Base-by-base conservation (phyloP, 2,113 vertebrate genomes). In the Oncorhynchus gorbuscha region DNA sequence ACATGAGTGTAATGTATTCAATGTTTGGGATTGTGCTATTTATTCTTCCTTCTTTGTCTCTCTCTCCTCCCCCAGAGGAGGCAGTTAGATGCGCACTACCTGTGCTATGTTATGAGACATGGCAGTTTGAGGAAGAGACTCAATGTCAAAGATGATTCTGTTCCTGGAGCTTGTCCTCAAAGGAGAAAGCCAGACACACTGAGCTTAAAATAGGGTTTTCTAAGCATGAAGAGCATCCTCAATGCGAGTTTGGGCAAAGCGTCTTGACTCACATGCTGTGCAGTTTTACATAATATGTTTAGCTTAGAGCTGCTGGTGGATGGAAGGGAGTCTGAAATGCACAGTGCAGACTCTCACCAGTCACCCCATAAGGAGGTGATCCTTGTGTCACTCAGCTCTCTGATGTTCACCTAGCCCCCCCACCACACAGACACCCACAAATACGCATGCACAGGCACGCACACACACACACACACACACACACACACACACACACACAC, bases 121-220 rank as follows among this genome's bases (percentile, higher is more conserved):
- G 26, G 49, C 49, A 70, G 61, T 67, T 35, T 51, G 67, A 74
- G 76, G 65, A 35, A 76, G 68, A 58, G 62, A 84, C 30, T 80
- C 82, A 80, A 76, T 84, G 80, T 86, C 85, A 82, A 59, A 16
- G 78, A 78, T 71, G 80, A 81, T 81, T 79, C 70, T 64, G 45
- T 14, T 73, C 65, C 77, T 14, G 35, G 58, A 72, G 77, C 51
- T 78, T 80, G 80, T 78, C 80, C 85, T 86, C 82, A 74, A 59
- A 51, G 76, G 64, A 64, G 59, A 74, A 64, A 73, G 12, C 67
- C 71, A 75, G 77, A 75, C 77, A 69, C 39, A 70, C 68, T 65
- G 69, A 71, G 82, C 80, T 84, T 83, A 81, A 86, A 86, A 84
- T 86, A 81, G 85, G 83, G 75, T 82, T 77, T 84, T 58, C 69